Conservation (phyloP, 2,797 vertebrate genomes). For the Loris lydekkerianus region DNA sequence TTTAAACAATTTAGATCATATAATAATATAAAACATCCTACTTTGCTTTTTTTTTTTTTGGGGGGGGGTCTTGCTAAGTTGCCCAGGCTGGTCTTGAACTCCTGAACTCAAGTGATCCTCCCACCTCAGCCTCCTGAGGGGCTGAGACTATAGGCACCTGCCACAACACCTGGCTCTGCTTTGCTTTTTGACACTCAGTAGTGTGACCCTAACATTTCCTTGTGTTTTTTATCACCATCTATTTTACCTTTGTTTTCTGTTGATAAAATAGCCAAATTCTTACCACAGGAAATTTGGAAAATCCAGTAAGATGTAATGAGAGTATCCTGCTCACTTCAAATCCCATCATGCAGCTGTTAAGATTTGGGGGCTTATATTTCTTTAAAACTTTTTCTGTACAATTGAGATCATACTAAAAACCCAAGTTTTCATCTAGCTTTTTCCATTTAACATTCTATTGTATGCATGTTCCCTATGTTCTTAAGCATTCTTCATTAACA, state of each 20-base stretch:
- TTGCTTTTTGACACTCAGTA: conserved; percentile 18
- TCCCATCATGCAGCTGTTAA: background rate
- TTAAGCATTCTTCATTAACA: background rate
- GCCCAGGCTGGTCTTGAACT: too few species aligned
- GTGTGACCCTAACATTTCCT: background rate
- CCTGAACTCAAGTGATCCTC: too few species aligned
- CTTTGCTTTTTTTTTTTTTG: background rate
- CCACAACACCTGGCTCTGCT: background rate
- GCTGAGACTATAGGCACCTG: too few species aligned
- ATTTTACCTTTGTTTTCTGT: conserved; percentile 8
- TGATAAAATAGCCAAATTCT: conserved; percentile 12
- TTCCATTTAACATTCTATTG: background rate
- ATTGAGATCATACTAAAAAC: background rate
- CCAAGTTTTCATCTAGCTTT: background rate
- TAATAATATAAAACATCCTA: background rate
- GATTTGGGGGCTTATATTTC: background rate
- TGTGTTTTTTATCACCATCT: background rate
- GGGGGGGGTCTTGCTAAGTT: too few species aligned
- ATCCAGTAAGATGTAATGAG: background rate
- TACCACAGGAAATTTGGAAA: background rate
- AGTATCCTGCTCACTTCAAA: background rate
- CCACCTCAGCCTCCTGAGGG: too few species aligned
- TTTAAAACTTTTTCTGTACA: background rate
- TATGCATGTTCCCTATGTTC: background rate
- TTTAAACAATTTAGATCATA: background rate